These are phyloP conservation scores for Tetraodon nigroviridis DNA, from an alignment of 2,113 vertebrate species.

Conservation along the genomic window DNA sequence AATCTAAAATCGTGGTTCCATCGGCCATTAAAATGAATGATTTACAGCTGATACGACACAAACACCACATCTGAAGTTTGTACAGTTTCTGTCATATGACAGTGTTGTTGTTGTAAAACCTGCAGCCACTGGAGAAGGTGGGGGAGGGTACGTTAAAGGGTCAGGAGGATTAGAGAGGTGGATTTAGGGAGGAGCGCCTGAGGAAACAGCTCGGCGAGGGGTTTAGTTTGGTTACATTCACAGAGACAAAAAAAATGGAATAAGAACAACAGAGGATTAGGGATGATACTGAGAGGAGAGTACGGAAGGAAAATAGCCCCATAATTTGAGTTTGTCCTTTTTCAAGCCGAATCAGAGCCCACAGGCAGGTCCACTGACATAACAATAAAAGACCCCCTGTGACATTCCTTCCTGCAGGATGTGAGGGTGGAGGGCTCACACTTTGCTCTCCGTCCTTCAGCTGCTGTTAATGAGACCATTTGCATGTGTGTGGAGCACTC, in stretches of 20 bases:
- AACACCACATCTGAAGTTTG: background rate
- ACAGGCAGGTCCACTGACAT: conserved; percentile 25
- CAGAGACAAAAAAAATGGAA: conserved; percentile 52
- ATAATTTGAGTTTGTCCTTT: conserved; percentile 44
- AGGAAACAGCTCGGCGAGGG: conserved; percentile 27
- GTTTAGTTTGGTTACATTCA: conserved; percentile 56
- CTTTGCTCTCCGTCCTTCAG: conserved; percentile 10
- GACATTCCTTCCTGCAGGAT: conserved; percentile 61
- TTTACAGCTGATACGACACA: conserved; percentile 4
- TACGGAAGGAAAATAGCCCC: conserved; percentile 24
- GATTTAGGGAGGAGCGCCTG: conserved; percentile 50
- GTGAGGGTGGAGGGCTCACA: conserved; percentile 10
- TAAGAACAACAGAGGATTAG: conserved; percentile 42
- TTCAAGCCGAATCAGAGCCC: conserved; percentile 40
- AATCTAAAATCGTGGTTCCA: too few species aligned
- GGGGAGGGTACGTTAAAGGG: conserved; percentile 25
- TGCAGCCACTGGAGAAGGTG: conserved; percentile 12
- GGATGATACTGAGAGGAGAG: conserved; percentile 33
- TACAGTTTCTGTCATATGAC: conserved; percentile 22
- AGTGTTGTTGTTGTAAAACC: conserved; percentile 11
- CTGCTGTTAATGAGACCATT: conserved; percentile 15
- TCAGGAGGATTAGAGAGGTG: conserved; percentile 42
- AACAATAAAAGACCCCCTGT: conserved; percentile 57
- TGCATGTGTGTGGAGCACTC: conserved; percentile 65
- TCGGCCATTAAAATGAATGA: conserved; percentile 11